These are phyloP conservation scores for Protomyctophum bolini DNA, from an alignment of 2,113 vertebrate species.

Conservation along the genomic window DNA sequence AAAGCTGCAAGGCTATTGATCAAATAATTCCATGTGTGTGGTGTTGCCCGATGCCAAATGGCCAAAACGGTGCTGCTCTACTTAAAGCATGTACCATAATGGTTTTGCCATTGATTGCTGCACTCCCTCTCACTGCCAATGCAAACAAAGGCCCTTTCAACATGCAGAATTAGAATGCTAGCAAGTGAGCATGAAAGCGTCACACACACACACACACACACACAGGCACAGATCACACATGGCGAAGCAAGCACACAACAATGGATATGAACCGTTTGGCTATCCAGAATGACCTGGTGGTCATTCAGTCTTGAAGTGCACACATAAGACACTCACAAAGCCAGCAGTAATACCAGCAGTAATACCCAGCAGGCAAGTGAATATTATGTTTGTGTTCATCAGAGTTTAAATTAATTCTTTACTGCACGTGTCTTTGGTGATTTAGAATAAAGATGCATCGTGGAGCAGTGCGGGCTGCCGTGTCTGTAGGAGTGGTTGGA, in stretches of 20 bases:
- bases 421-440: slow-evolving; percentile 36
- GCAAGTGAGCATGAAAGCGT: slow-evolving; percentile 2
- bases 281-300: not conserved
- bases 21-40: slow-evolving; percentile 80
- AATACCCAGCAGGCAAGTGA: not conserved
- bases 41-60: slow-evolving; percentile 74
- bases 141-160: slow-evolving; percentile 77
- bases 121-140: slow-evolving; percentile 64
- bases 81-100: slow-evolving; percentile 77
- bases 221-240: not conserved
- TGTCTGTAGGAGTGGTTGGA: slow-evolving; percentile 69
- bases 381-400: slow-evolving; percentile 62
- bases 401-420: slow-evolving; percentile 67
- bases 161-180: slow-evolving; percentile 39
- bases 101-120: slow-evolving; percentile 75
- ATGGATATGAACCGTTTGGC: not conserved
- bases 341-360: no score
- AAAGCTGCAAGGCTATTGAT: slow-evolving; percentile 80
- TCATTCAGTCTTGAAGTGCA: no score
- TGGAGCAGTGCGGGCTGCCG: slow-evolving; percentile 23
- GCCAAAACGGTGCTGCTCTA: slow-evolving; percentile 75
- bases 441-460: slow-evolving; percentile 54
- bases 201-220: slow-evolving; percentile 2
- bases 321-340: not conserved
- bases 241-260: not conserved